Evolutionary conservation across 2,797 vertebrate genomes (phyloP).

Genomic region (Calcarius lapponicus): DNA sequence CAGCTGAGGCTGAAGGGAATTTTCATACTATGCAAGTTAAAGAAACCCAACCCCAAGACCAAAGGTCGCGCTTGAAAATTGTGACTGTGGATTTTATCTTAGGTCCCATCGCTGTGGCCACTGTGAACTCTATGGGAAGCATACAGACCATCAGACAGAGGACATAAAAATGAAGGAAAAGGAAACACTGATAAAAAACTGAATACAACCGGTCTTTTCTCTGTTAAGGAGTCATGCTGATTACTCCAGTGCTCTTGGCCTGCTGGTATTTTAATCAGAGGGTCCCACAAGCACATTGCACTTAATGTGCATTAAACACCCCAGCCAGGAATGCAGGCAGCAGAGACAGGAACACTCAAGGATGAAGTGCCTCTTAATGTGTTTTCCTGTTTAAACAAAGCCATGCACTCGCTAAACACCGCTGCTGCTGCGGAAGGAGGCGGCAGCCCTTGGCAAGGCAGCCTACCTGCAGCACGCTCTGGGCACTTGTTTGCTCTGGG

Average conservation of each 20-base stretch:
- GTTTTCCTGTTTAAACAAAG: slow-evolving; percentile 58
- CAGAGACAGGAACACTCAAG: slow-evolving; percentile 2
- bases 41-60: background rate
- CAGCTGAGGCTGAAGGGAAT: background rate
- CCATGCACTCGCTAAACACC: background rate
- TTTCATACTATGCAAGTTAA: background rate
- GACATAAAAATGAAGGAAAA: background rate
- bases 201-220: background rate
- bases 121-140: background rate
- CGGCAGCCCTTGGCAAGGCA: slow-evolving; percentile 6
- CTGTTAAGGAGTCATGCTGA: background rate
- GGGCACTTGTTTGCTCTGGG: background rate
- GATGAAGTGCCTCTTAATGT: slow-evolving; percentile 53
- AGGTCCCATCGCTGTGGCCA: rapidly evolving
- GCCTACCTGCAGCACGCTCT: background rate
- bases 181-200: background rate
- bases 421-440: background rate
- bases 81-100: background rate
- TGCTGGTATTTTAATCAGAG: background rate
- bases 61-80: background rate
- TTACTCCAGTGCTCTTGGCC: background rate
- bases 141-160: rapidly evolving
- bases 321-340: slow-evolving; percentile 19
- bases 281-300: background rate
- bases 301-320: background rate